Percentiles rank a stretch among this genome's conserved stretches.
These are phyloP conservation scores for Pygocentrus nattereri DNA, from an alignment of 2,797 vertebrate species.

Conservation along the genomic window DNA sequence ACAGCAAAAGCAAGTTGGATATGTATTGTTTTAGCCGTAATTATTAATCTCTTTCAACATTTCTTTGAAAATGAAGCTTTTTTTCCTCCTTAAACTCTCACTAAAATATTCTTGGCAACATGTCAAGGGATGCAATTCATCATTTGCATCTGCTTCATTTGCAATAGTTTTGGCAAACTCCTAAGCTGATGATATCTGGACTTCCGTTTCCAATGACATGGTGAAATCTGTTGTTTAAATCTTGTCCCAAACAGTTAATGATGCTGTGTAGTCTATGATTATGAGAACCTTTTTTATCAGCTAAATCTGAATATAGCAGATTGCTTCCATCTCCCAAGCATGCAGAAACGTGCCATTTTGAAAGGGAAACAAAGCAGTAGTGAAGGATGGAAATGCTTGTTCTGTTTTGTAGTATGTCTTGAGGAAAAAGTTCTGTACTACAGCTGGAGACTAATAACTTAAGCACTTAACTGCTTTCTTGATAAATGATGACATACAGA, in stretches of 20 bases:
- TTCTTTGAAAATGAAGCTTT: not conserved
- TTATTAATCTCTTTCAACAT: not conserved
- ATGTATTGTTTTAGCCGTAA: not conserved
- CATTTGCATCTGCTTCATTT: slow-evolving; percentile 44
- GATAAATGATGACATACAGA: not conserved
- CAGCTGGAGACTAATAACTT: not conserved
- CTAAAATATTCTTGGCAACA: slow-evolving; percentile 1
- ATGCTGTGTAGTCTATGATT: slow-evolving; percentile 27
- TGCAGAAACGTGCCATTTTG: not conserved
- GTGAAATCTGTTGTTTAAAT: slow-evolving; percentile 29
- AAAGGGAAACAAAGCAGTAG: not conserved
- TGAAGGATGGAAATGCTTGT: slow-evolving; percentile 11
- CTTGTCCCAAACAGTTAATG: slow-evolving; percentile 45
- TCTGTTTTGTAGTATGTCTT: not conserved
- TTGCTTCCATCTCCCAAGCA: slow-evolving; percentile 45
- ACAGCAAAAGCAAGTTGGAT: not conserved
- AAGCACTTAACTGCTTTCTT: not conserved
- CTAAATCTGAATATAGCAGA: slow-evolving; percentile 42
- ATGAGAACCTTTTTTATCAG: slow-evolving; percentile 38
- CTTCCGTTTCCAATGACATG: slow-evolving; percentile 41
- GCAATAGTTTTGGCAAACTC: slow-evolving; percentile 38
- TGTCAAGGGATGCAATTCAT: slow-evolving; percentile 21
- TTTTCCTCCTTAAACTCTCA: not conserved
- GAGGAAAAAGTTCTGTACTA: not conserved
- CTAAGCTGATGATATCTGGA: slow-evolving; percentile 35